phyloP scores from a whole-genome alignment of 2,113 vertebrate species.

The Bubo blakistoni region DNA sequence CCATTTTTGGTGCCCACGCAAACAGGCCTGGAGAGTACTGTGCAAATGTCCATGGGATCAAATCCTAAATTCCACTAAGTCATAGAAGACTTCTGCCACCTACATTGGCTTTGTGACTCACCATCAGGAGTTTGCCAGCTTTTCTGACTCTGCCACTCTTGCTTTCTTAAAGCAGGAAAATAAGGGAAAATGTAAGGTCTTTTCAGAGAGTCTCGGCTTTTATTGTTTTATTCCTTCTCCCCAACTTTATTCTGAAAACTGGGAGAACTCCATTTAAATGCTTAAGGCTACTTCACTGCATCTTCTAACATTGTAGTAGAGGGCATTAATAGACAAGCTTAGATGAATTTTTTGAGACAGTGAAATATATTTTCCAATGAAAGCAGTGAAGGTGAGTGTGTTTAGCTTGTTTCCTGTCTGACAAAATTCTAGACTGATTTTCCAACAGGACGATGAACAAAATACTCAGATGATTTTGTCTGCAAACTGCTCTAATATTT shows the following conservation, averaged over 20 bases:
- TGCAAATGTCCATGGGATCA: background rate
- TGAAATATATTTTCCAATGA: background rate
- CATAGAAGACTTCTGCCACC: background rate
- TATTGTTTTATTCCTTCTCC: background rate
- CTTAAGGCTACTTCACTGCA: background rate
- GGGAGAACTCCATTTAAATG: background rate
- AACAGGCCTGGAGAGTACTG: background rate
- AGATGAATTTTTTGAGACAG: background rate
- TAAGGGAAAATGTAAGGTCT: background rate
- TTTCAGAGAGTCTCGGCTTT: background rate
- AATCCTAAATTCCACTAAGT: conserved; percentile 2
- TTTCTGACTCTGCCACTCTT: background rate
- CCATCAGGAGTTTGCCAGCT: background rate
- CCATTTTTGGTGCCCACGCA: background rate
- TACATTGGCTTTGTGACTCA: conserved; percentile 9
- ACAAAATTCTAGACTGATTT: background rate
- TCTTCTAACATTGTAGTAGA: background rate
- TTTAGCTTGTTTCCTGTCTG: background rate
- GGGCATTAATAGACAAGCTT: background rate
- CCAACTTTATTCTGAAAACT: background rate
- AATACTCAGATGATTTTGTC: background rate
- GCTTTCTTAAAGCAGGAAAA: background rate
- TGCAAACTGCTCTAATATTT: background rate
- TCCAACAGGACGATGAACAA: background rate
- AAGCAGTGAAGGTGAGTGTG: background rate